Evolutionary conservation across 2,797 vertebrate species (phyloP).

Genomic region (Rhyacichthys aspro): DNA sequence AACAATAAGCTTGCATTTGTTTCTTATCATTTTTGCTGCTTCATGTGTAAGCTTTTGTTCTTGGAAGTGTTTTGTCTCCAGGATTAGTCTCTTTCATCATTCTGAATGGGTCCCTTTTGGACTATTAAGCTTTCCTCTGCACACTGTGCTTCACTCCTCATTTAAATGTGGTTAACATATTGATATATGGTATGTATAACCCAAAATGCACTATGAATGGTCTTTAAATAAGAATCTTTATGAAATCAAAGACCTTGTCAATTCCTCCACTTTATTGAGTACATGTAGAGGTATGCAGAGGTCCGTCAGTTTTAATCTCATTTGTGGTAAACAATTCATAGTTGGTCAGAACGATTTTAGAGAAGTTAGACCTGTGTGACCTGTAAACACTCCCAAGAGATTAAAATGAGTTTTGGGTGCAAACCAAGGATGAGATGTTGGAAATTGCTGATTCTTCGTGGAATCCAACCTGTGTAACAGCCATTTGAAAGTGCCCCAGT

Average conservation of each 20-base stretch:
- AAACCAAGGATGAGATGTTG: too few species aligned
- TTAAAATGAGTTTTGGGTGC: too few species aligned
- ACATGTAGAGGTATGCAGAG: too few species aligned
- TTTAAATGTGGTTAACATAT: conserved; percentile 51
- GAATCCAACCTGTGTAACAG: conserved; percentile 27
- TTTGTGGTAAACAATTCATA: too few species aligned
- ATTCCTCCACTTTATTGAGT: too few species aligned
- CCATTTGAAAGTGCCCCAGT: conserved; percentile 44
- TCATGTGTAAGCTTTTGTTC: conserved; percentile 50
- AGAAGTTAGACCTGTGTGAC: too few species aligned
- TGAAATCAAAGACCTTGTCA: too few species aligned
- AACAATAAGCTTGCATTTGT: conserved; percentile 40
- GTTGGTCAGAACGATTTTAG: too few species aligned
- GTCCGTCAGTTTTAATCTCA: too few species aligned
- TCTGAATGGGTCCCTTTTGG: conserved; percentile 57
- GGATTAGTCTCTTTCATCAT: conserved; percentile 64
- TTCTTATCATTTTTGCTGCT: conserved; percentile 53
- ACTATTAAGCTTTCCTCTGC: conserved; percentile 48
- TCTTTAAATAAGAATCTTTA: too few species aligned
- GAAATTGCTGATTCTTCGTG: too few species aligned
- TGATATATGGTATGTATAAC: conserved; percentile 12
- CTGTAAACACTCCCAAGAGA: too few species aligned
- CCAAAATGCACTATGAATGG: conserved; percentile 14
- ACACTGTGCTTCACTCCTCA: conserved; percentile 47
- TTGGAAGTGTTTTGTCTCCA: conserved; percentile 53